Percentiles rank a stretch among this genome's conserved stretches.
phyloP scores from a whole-genome alignment of 35 echinoderm and acorn worm species.

The Strongylocentrotus purpuratus region DNA sequence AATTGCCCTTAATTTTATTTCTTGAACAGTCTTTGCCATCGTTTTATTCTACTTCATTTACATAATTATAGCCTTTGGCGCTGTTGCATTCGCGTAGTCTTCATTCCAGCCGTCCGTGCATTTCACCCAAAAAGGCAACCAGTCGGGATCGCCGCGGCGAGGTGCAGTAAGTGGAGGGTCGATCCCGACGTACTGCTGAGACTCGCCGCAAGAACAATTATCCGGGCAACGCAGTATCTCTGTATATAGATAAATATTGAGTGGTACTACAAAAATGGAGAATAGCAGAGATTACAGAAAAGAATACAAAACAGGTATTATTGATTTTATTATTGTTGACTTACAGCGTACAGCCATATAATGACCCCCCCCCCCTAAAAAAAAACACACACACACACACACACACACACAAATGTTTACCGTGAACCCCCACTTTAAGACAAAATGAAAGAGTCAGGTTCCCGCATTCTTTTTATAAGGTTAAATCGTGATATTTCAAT shows the following conservation, averaged over 20 bases:
- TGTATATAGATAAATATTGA: neutral
- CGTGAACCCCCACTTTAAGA: too few relatives aligned
- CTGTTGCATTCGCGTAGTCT: neutral
- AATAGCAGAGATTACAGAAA: neutral
- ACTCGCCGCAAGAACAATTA: slow-evolving; percentile 22
- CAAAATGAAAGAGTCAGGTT: too few relatives aligned
- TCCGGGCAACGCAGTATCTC: slow-evolving; percentile 1
- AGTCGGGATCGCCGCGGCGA: neutral
- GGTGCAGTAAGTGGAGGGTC: too few relatives aligned
- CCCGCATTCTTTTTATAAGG: too few relatives aligned
- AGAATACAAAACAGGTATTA: neutral
- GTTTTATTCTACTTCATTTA: neutral
- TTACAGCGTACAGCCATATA: neutral
- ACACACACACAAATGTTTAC: too few relatives aligned
- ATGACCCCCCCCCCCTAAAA: too few relatives aligned
- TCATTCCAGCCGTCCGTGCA: slow-evolving; percentile 25
- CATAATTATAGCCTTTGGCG: neutral
- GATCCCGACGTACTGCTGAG: neutral
- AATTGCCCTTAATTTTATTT: too few relatives aligned
- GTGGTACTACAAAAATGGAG: neutral
- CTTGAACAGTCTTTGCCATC: too few relatives aligned
- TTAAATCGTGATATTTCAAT: too few relatives aligned
- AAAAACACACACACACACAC: too few relatives aligned
- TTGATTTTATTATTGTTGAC: neutral
- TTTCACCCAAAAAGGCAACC: slow-evolving; percentile 29